Percentiles rank a stretch among this genome's conserved stretches.
These are phyloP conservation scores for Etheostoma nigrum DNA, from an alignment of 2,797 vertebrate genomes.

Conservation along the genomic window DNA sequence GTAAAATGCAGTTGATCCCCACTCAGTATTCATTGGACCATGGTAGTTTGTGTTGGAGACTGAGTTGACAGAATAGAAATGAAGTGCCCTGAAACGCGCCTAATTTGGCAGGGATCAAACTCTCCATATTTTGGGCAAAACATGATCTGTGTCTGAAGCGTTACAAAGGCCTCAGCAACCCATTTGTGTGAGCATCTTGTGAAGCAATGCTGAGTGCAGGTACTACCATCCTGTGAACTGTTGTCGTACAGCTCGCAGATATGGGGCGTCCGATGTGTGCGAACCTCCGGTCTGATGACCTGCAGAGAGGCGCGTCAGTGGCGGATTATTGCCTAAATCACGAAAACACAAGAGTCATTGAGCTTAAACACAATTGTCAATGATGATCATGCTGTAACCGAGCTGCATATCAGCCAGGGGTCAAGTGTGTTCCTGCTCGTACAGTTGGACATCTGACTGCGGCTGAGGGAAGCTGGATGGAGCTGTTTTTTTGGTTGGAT, in stretches of 20 bases:
- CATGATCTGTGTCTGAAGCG: slow-evolving; percentile 11
- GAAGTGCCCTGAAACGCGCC: neutral
- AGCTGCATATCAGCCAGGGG: slow-evolving; percentile 36
- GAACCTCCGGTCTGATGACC: slow-evolving; percentile 44
- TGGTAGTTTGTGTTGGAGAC: slow-evolving; percentile 5
- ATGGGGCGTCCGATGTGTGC: neutral
- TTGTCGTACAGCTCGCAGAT: neutral
- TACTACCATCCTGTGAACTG: slow-evolving; percentile 20
- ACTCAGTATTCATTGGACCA: neutral
- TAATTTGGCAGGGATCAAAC: slow-evolving; percentile 10
- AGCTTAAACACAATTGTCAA: slow-evolving; percentile 48
- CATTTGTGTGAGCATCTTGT: no score
- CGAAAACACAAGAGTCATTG: slow-evolving; percentile 58
- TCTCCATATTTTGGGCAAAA: slow-evolving; percentile 28
- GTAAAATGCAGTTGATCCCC: neutral
- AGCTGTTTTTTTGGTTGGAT: slow-evolving; percentile 51
- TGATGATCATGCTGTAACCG: slow-evolving; percentile 40
- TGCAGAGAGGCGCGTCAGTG: slow-evolving; percentile 4
- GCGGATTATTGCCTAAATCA: slow-evolving; percentile 45
- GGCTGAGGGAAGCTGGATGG: slow-evolving; percentile 29
- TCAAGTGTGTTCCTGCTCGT: slow-evolving; percentile 26
- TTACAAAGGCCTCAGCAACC: neutral
- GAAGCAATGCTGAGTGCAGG: neutral
- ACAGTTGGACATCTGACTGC: neutral
- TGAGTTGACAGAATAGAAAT: neutral